Evolutionary conservation across 2,888 invertebrate genomes (phyloP), one percentile per base, ranked within the genome.

Genomic region (Xiphydria camelus): DNA sequence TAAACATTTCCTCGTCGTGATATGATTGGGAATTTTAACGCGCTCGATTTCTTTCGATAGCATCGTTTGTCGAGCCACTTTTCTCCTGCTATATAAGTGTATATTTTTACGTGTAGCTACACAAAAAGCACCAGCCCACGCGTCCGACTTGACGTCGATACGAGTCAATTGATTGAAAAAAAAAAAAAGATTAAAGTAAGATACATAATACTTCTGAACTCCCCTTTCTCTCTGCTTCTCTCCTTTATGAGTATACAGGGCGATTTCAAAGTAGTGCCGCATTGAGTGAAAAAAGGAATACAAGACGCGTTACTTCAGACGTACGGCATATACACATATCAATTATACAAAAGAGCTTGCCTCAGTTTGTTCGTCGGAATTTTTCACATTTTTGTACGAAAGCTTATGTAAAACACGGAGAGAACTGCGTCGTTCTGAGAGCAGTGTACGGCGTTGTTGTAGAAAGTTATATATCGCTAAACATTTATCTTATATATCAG

Each of bases 51-150:
- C 39, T 47, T 46, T n/a, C n/a, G 49, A 45, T 15, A 41, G n/a
- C n/a, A n/a, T n/a, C n/a, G n/a, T n/a, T n/a, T n/a, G n/a, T n/a
- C n/a, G n/a, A n/a, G n/a, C n/a, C n/a, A n/a, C n/a, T n/a, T n/a
- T n/a, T n/a, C n/a, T n/a, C n/a, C n/a, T n/a, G n/a, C n/a, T n/a
- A n/a, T n/a, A n/a, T n/a, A n/a, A n/a, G n/a, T n/a, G n/a, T n/a
- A n/a, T n/a, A n/a, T 47, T 45, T 42, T 33, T 51, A 58, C 49
- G 53, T 50, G 37, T 54, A 59, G 51, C 54, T 59, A 54, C 58
- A 53, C 49, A 56, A 54, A 60, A 61, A 61, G 62, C 60, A 62
- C 59, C 59, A 53, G 49, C 54, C 59, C 51, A 53, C 56, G 53
- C 38, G 43, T 53, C 48, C 49, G 51, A 41, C 47, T 52, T 47